Evolutionary conservation across 2,888 invertebrate genomes (phyloP), one percentile per base, ranked within the genome.

Genomic region (Drosophila algonquin): DNA sequence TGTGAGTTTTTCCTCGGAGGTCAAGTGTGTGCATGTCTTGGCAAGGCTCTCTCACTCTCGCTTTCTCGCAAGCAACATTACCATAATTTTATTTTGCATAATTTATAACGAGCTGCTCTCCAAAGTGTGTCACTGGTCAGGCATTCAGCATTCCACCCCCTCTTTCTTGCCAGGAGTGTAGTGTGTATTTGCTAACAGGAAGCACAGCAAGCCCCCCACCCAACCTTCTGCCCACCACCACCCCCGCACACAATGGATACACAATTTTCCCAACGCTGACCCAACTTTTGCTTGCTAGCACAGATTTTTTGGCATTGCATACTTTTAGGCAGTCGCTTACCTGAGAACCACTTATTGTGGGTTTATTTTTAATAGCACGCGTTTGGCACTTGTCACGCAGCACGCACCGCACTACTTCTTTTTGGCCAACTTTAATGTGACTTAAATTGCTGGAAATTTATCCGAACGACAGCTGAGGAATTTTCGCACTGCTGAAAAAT

Each of bases 401-500:
- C 30, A 40, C 48, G 9, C 18, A n/a, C n/a, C 14, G 21, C 21
- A 1, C 24, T 24, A 58, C 16, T n/a, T 52, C 27, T n/a, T 27
- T 50, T 56, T 57, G 46, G 35, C 12, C 1, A 48, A 46, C 21
- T 63, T 63, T 55, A 58, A 63, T 9, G n/a, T 52, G 24, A 18
- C 46, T 46, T 10, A 12, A 63, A 76, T 21, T 10, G 8, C 21
- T 58, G 46, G 32, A 73, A 67, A 50, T 27, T 52, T 47, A 16
- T 62, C 21, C n/a, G n/a, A 27, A 7, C 12, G 68, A 47, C 46
- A 60, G 59, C 45, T 54, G 53, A 47, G 35, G 59, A 78, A 67
- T 73, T 83, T 74, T 73, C 51, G 58, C 71, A 77, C 81, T 83
- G 73, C 84, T 87, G 70, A 76, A 87, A 84, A 84, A 80, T 83